These are phyloP conservation scores for Petrosia ficiformis DNA, from an alignment of 37 sponge, comb jelly and placozoan genomes.

Conservation along the genomic window DNA sequence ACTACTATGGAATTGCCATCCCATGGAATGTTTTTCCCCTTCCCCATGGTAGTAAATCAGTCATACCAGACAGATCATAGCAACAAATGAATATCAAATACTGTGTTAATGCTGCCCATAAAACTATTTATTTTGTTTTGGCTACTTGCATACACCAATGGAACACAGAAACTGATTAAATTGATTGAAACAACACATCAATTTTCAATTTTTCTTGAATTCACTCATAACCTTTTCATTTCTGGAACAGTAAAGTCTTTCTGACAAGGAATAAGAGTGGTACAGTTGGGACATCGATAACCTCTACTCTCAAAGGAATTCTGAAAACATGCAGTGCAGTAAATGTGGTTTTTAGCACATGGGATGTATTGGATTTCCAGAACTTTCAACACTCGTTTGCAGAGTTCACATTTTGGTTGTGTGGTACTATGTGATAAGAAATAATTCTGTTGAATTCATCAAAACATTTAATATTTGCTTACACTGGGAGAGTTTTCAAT, in stretches of 20 bases:
- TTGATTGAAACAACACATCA: too few relatives aligned
- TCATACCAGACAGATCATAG: too few relatives aligned
- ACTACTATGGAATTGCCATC: too few relatives aligned
- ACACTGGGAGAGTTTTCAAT: background rate
- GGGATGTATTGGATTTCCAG: background rate
- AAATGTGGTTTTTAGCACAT: background rate
- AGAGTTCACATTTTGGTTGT: background rate
- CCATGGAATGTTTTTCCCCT: too few relatives aligned
- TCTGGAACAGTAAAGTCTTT: background rate
- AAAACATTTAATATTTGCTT: background rate
- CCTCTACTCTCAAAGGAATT: background rate
- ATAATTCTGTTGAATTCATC: background rate
- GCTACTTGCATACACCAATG: too few relatives aligned
- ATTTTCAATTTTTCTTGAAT: too few relatives aligned
- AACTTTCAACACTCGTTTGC: background rate
- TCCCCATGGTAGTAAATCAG: too few relatives aligned
- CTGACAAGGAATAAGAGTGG: background rate
- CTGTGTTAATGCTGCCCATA: too few relatives aligned
- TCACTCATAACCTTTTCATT: background rate
- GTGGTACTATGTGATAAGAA: too few relatives aligned
- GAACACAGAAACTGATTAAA: too few relatives aligned
- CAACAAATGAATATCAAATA: too few relatives aligned
- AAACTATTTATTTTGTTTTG: too few relatives aligned
- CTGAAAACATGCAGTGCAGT: background rate
- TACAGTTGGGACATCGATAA: background rate